Evolutionary conservation across 1,140 invertebrate species (phyloP).

Genomic region (Scaptomyza hsui): DNA sequence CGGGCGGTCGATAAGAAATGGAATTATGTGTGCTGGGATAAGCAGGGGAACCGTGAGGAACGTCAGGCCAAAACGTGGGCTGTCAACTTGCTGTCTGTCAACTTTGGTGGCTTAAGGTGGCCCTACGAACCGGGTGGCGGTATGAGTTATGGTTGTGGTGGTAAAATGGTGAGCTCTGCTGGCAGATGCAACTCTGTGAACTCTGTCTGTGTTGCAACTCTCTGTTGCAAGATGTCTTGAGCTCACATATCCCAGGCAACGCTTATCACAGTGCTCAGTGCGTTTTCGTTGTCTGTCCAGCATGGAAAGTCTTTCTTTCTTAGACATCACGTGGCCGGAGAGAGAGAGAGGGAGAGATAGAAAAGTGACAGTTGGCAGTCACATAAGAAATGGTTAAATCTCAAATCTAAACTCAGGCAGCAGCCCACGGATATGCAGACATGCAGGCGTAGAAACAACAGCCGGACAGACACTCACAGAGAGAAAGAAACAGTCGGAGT

Average conservation of each 20-base stretch:
- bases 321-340: slow-evolving; percentile 57
- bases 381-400: slow-evolving; percentile 65
- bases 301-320: slow-evolving; percentile 76
- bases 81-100: slow-evolving; percentile 74
- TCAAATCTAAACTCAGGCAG: slow-evolving; percentile 44
- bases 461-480: slow-evolving; percentile 15
- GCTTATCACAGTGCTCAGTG: slow-evolving; percentile 43
- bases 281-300: slow-evolving; percentile 39
- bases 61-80: slow-evolving; percentile 46
- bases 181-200: slow-evolving; percentile 63
- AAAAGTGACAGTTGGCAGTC: slow-evolving; percentile 78
- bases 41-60: slow-evolving; percentile 29
- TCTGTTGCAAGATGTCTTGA: slow-evolving; percentile 16
- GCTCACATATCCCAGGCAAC: slow-evolving; percentile 24
- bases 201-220: background rate
- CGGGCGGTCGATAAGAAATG: slow-evolving; percentile 65
- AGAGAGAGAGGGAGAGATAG: slow-evolving; percentile 31
- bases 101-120: slow-evolving; percentile 58
- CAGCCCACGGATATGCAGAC: slow-evolving; percentile 71
- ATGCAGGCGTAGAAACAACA: slow-evolving; percentile 33
- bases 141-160: slow-evolving; percentile 41
- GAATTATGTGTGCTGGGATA: slow-evolving; percentile 41
- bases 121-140: background rate
- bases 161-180: slow-evolving; percentile 4
- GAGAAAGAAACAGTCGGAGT: slow-evolving; percentile 8